A percentile compares a stretch with the other conserved stretches of the same genome.
Conservation (phyloP, 2,113 vertebrate genomes). For the Tachycineta bicolor region DNA sequence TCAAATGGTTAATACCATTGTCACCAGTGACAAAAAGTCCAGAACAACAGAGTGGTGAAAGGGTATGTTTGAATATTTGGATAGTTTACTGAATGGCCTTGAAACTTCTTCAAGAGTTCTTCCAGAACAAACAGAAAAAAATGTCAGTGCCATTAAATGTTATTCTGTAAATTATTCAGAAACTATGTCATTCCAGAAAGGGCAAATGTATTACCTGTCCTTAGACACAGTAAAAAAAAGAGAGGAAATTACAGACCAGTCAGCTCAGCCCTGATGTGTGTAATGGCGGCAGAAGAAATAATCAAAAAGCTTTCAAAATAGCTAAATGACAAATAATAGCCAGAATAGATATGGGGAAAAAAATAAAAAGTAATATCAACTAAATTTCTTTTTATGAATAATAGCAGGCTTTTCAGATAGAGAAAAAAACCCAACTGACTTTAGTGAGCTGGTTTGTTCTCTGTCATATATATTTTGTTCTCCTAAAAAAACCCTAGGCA, state of each 20-base stretch:
- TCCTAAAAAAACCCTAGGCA: neutral
- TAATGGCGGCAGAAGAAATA: neutral
- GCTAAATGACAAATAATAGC: neutral
- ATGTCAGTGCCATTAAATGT: neutral
- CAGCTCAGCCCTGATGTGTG: neutral
- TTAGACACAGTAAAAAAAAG: neutral
- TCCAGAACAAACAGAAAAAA: neutral
- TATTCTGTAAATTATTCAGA: neutral
- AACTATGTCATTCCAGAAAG: neutral
- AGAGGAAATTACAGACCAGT: conserved; percentile 28
- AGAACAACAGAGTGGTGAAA: neutral
- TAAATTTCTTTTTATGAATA: neutral
- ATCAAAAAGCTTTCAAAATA: neutral
- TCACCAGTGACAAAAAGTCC: neutral
- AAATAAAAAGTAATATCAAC: neutral
- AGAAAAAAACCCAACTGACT: neutral
- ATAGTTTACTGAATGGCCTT: neutral
- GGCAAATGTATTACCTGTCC: conserved; percentile 2
- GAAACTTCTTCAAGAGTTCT: neutral
- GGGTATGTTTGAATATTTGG: neutral
- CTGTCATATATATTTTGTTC: neutral
- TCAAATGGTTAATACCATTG: neutral
- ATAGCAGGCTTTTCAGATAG: neutral
- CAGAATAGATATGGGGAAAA: neutral
- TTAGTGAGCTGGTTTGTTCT: neutral